phyloP scores from a whole-genome alignment of 1,140 invertebrate species.

The Drosophila paulistorum region DNA sequence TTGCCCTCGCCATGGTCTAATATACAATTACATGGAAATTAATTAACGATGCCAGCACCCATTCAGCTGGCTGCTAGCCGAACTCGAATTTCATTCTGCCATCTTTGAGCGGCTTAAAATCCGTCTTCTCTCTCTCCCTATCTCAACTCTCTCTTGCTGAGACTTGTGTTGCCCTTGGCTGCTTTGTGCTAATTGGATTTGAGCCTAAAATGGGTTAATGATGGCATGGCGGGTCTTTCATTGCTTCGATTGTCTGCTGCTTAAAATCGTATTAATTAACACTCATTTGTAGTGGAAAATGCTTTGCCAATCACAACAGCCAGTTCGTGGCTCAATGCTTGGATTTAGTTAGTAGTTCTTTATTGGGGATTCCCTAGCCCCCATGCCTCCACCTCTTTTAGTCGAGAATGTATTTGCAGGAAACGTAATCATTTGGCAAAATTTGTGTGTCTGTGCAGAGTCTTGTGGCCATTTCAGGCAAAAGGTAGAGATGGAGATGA shows the following conservation, averaged over 20 bases:
- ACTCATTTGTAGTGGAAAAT: conserved; percentile 50
- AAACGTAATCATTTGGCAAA: conserved; percentile 59
- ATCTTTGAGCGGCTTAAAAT: conserved; percentile 22
- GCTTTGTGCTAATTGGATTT: conserved; percentile 60
- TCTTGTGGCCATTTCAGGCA: neutral
- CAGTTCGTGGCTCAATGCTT: conserved; percentile 9
- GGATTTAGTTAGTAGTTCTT: conserved; percentile 27
- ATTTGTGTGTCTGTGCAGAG: conserved; percentile 34
- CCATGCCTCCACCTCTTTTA: neutral
- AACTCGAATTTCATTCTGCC: conserved; percentile 16
- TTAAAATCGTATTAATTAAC: conserved; percentile 69
- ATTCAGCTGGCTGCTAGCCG: neutral
- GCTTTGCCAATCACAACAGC: conserved; percentile 39
- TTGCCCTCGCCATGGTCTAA: neutral
- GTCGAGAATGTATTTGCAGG: neutral
- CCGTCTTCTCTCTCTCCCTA: neutral
- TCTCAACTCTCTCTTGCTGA: neutral
- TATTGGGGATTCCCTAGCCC: conserved; percentile 11
- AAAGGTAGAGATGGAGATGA: neutral
- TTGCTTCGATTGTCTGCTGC: conserved; percentile 49
- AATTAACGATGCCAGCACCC: conserved; percentile 7
- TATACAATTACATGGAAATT: conserved; percentile 18
- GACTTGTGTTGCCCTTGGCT: conserved; percentile 4
- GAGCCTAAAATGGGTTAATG: conserved; percentile 65
- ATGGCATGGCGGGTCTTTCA: conserved; percentile 26